Evolutionary conservation across 1,140 invertebrate genomes (phyloP), one percentile per base, ranked within the genome.

Genomic region (Popillia japonica): DNA sequence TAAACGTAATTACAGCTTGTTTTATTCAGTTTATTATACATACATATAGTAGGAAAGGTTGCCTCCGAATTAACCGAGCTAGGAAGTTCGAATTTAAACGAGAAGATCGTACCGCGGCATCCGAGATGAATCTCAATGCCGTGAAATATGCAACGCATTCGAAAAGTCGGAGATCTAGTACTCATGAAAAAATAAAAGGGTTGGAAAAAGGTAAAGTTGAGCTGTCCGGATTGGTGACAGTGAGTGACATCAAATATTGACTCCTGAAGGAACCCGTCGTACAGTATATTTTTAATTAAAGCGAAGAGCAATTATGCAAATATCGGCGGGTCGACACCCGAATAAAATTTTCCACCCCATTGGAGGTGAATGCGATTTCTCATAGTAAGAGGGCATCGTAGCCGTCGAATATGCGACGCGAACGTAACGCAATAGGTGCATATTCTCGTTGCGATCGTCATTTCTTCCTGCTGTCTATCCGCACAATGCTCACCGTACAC

Each of bases 281-380:
- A 81, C 81, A 78, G 81, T 83, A 83, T 80, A 82, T 83, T 83
- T 83, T 83, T 83, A 83, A 83, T 83, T 83, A 83, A 80, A 81
- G 75, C 72, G 14, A 59, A 78, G 80, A 80, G 77, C 81, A 82
- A 83, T 83, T 83, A 83, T 83, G 83, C 83, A 83, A 83, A 83
- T 82, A 76, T 77, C 75, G 77, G 72, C 81, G 78, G 75, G 76
- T 78, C 78, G 78, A 82, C 64, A 72, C 82, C 40, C 81, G 79
- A 83, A 83, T 83, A 83, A 17, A 83, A 83, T 83, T 83, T 83
- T 83, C 83, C 80, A 78, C 80, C 80, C 81, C 83, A 83, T 83
- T 83, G 83, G 80, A 77, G 78, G 77, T 75, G 80, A 83, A 82
- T 83, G 79, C 83, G 83, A 83, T 82, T 83, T 79, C 61, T 68